Conservation (phyloP, 2,888 invertebrate genomes). For the Patella ulyssiponensis region DNA sequence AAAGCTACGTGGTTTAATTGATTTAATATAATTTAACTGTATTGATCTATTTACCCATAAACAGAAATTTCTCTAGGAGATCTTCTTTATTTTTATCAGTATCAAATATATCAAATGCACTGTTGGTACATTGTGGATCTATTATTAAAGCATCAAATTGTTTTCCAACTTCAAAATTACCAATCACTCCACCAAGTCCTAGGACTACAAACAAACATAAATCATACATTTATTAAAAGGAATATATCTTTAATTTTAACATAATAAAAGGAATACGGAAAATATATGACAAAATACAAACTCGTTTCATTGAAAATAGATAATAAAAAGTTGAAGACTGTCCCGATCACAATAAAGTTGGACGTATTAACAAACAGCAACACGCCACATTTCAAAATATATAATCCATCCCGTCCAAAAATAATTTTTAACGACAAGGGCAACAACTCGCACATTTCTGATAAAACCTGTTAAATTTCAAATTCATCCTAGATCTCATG, state of each 20-base stretch:
- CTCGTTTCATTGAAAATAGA: too few species aligned
- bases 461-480: too few species aligned
- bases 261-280: neutral
- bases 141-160: constrained; percentile 89
- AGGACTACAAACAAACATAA: constrained; percentile 77
- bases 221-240: neutral
- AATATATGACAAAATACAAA: neutral
- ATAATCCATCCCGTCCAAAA: too few species aligned
- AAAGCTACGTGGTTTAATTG: too few species aligned
- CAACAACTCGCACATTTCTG: too few species aligned
- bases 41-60: constrained; percentile 47
- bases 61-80: constrained; percentile 62
- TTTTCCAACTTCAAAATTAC: constrained; percentile 86
- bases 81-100: constrained; percentile 51
- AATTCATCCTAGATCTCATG: too few species aligned
- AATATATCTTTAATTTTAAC: neutral
- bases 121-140: constrained; percentile 76
- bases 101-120: constrained; percentile 58
- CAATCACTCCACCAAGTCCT: constrained; percentile 81
- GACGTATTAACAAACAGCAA: too few species aligned
- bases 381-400: too few species aligned
- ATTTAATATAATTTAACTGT: too few species aligned
- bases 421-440: too few species aligned
- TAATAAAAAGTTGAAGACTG: too few species aligned
- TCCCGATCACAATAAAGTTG: too few species aligned